Evolutionary conservation across 1,140 invertebrate genomes (phyloP).

Genomic region (Trinorchestia longiramus): DNA sequence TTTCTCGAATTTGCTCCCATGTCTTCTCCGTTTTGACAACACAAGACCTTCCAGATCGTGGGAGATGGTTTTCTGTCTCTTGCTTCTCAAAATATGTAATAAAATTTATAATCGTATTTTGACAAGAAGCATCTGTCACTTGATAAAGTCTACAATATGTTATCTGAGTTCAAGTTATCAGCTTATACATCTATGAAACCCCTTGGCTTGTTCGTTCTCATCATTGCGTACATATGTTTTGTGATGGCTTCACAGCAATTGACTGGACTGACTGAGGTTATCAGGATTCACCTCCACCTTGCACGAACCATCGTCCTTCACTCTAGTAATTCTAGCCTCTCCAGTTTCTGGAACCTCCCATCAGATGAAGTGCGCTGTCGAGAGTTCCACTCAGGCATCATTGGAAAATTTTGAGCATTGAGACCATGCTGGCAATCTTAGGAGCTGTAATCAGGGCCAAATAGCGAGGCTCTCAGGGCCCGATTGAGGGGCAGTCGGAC

Average conservation of each 20-base stretch:
- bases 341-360: background rate
- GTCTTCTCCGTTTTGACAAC: no score
- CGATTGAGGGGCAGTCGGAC: conserved; percentile 19
- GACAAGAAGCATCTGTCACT: no score
- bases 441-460: conserved; percentile 25
- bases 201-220: no score
- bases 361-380: background rate
- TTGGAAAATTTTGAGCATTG: conserved; percentile 25
- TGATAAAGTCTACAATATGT: no score
- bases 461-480: background rate
- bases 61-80: no score
- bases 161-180: no score
- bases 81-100: no score
- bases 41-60: no score
- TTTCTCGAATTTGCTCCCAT: no score
- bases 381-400: conserved; percentile 7
- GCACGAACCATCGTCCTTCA: background rate
- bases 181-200: no score
- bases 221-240: background rate
- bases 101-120: no score
- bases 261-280: background rate
- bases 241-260: background rate
- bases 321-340: background rate
- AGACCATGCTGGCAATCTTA: background rate
- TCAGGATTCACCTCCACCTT: background rate